Base-by-base conservation (phyloP, 2,797 vertebrate genomes). In the Sparidentex hasta region DNA sequence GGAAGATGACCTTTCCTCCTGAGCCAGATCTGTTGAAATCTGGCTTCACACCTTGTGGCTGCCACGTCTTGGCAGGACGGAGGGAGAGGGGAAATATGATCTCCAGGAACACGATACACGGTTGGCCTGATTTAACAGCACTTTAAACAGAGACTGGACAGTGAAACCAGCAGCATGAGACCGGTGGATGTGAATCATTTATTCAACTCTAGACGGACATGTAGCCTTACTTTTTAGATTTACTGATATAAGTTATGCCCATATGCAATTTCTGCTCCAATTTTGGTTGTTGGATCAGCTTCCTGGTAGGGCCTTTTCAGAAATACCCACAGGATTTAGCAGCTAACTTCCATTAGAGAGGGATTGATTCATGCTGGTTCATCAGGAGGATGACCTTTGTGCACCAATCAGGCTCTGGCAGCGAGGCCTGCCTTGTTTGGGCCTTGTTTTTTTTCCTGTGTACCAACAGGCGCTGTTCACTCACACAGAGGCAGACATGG, bases 181-280 rank as follows among this genome's bases (percentile, higher is more conserved):
- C 87, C 83, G 93, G 85, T 88, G 89, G 77, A 76, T 81, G 88
- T 94, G 93, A 96, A 94, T 95, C 93, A 95, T 93, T 95, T 93
- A 94, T 93, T 92, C 84, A 78, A 76, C 88, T 83, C 76, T 64
- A 70, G 25, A 62, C 73, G 88, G 82, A 87, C 92, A 69, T 3
- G 74, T 50, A 38, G 47, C 71, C 87, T 63, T 38, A 38, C 38
- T 38, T 38, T 38, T 38, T 38, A 38, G 38, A 51, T 80, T 78
- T 72, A 64, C 18, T 17, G 17, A 21, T 7, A 27, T 67, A 23
- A 23, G 5, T 33, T 46, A 51, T 52, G 3, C 7, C 33, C 25
- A 48, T 18, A 29, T 71, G 16, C 25, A 70, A 69, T 27, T 41
- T 52, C 43, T n/a, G 44, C 20, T 41, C 33, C 1, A 8, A 33